Evolutionary conservation across 2,888 invertebrate genomes (phyloP).

Genomic region (Lasius fuliginosus): DNA sequence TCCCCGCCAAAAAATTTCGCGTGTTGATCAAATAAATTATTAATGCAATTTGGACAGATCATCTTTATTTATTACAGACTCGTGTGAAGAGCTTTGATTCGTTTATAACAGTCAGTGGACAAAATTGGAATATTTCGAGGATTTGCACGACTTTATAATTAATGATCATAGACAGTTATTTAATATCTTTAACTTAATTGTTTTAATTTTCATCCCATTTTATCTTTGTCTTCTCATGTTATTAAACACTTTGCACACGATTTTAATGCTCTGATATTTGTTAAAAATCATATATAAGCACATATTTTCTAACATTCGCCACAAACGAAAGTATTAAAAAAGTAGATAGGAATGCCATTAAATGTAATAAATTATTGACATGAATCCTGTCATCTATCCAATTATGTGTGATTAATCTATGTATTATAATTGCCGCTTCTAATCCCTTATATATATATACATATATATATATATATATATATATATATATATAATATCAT

Average conservation of each 20-base stretch:
- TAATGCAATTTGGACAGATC: neutral
- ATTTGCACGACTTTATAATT: neutral
- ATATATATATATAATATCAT: neutral
- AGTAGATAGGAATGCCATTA: neutral
- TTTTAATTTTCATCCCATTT: neutral
- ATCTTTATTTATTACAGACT: neutral
- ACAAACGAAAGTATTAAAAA: neutral
- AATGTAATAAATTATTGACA: neutral
- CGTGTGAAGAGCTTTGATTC: neutral
- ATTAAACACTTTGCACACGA: neutral
- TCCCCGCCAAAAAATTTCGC: neutral
- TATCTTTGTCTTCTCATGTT: neutral
- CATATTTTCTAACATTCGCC: neutral
- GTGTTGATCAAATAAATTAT: conserved; percentile 33
- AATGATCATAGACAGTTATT: neutral
- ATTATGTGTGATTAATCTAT: neutral
- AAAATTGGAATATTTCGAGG: neutral
- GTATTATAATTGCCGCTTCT: neutral
- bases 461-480: neutral
- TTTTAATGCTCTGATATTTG: neutral
- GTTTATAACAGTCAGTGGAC: neutral
- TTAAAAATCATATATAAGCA: neutral
- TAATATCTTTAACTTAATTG: neutral
- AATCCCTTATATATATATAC: neutral
- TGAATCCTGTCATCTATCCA: neutral